Base-by-base conservation (phyloP, 2,888 invertebrate genomes). In the Microplitis deprimator region DNA sequence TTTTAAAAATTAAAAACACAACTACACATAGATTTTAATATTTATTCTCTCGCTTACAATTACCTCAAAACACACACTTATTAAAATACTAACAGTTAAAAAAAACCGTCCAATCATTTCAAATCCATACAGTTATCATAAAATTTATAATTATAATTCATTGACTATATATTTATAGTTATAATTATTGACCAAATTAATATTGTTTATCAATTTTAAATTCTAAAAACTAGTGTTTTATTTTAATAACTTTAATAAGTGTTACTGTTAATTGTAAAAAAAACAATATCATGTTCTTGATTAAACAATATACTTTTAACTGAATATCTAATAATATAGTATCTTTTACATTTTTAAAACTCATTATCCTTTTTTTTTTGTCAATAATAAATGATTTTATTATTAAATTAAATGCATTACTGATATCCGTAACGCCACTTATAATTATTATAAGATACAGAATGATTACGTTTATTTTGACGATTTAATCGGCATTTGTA, bases 361-460 rank as follows among this genome's bases (percentile, higher is more conserved):
- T 60, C n/a, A 59, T 40, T 59, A 70, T 59, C 20, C 6, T 1
- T 5, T 1, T 61, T 39, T 59, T n/a, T 4, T 60, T 20, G 29
- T 70, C 13, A 59, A 13, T 68, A 40, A 67, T 74, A 38, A 50
- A 74, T 68, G 60, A 65, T 67, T 68, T 68, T 39, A 29, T 68
- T 41, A 5, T 69, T 61, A 68, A 10, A 68, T 73, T 67, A 64
- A 73, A 73, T 68, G 69, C 77, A 73, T 77, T 69, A 73, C 59
- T 59, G n/a, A 70, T 69, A 68, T 60, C 69, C 62, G 73, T 77
- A 77, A 73, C 67, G 76, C 68, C 50, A 61, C 59, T 50, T 61
- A 38, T 59, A 65, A 8, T 17, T n/a, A 41, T 72, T 16, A 64
- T 17, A 39, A 7, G 61, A 62, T 39, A 20, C 8, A 62, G 17